Evolutionary conservation across 2,797 vertebrate genomes (phyloP).

Genomic region (Alauda arvensis): DNA sequence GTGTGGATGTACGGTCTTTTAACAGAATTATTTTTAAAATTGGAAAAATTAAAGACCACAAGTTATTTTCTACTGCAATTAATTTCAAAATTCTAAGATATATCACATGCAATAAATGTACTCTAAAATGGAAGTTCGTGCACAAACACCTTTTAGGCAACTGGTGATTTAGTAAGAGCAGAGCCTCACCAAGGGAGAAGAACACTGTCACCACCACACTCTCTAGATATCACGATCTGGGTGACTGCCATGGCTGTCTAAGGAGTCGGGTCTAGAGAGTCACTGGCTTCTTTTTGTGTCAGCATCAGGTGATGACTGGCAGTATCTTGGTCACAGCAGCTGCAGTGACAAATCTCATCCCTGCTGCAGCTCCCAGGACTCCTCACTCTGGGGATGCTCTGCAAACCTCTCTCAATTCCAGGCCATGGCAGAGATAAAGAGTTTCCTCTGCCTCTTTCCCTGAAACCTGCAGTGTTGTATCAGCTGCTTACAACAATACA

Average conservation of each 20-base stretch:
- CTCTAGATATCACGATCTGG: not conserved
- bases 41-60: not conserved
- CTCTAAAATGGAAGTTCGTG: not conserved
- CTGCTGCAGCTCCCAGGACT: not conserved
- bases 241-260: not conserved
- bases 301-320: not conserved
- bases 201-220: not conserved
- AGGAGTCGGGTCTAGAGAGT: not conserved
- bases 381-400: not conserved
- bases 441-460: not conserved
- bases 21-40: not conserved
- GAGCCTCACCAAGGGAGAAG: not conserved
- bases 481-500: slow-evolving; percentile 12
- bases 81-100: not conserved
- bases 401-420: not conserved
- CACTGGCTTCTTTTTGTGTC: not conserved
- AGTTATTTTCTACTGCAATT: not conserved
- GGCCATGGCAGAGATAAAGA: not conserved
- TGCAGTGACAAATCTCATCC: not conserved
- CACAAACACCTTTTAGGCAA: not conserved
- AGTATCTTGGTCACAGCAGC: not conserved
- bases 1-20: not conserved
- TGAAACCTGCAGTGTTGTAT: not conserved
- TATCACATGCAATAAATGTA: not conserved
- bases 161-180: not conserved